A percentile compares a stretch with the other conserved stretches of the same genome.
Evolutionary conservation across 2,888 invertebrate genomes (phyloP).

Genomic region (Plebejus anna): DNA sequence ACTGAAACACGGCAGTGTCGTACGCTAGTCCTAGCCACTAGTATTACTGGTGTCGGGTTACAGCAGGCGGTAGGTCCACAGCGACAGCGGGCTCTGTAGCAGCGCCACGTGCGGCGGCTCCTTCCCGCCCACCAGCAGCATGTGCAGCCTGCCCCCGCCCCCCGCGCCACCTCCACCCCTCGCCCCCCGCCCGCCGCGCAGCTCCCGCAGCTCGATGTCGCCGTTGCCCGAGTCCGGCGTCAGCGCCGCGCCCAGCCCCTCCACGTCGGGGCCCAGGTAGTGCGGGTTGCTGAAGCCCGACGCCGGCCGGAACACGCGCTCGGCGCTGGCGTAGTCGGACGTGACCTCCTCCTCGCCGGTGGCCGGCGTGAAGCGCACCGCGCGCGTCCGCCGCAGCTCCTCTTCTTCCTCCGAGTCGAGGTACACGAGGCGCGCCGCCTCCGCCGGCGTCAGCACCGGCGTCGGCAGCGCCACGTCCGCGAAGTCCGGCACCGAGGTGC

Average conservation of each 20-base stretch:
- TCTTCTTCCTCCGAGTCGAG: slow-evolving; percentile 85
- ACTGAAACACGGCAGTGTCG: background rate
- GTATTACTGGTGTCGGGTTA: slow-evolving; percentile 39
- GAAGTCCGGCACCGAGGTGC: slow-evolving; percentile 87
- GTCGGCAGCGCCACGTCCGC: slow-evolving; percentile 82
- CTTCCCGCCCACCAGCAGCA: slow-evolving; percentile 85
- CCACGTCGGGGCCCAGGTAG: slow-evolving; percentile 85
- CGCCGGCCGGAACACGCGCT: slow-evolving; percentile 79
- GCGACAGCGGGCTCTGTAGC: slow-evolving; percentile 86
- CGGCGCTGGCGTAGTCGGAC: slow-evolving; percentile 88
- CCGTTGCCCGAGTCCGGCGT: slow-evolving; percentile 82
- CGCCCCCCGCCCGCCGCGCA: slow-evolving; percentile 50
- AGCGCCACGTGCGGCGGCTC: slow-evolving; percentile 88
- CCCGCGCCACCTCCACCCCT: slow-evolving; percentile 40
- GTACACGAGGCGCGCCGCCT: slow-evolving; percentile 84
- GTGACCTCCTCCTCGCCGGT: slow-evolving; percentile 77
- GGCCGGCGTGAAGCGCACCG: slow-evolving; percentile 79
- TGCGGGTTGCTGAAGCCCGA: slow-evolving; percentile 88
- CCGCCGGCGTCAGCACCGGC: slow-evolving; percentile 83
- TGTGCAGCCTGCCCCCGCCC: slow-evolving; percentile 46
- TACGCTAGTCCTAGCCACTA: background rate
- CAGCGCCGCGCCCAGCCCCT: slow-evolving; percentile 83
- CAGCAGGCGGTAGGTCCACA: slow-evolving; percentile 86
- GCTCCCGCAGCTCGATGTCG: slow-evolving; percentile 66
- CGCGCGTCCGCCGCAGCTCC: slow-evolving; percentile 51